Conservation (phyloP, 2,113 vertebrate species). For the Corythornis cristatus region DNA sequence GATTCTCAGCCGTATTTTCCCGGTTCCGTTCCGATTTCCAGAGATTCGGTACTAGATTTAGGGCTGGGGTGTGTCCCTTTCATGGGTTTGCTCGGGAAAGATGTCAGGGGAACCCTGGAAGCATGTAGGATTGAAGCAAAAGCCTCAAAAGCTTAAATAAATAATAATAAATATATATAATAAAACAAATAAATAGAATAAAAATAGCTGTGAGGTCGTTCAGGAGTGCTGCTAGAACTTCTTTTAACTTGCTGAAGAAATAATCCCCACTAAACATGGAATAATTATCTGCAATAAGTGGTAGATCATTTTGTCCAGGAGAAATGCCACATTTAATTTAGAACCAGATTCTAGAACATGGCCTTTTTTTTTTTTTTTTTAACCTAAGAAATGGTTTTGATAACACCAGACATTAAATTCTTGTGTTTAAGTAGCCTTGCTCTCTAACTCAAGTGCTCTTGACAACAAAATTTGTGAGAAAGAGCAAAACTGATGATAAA, state of each 20-base stretch:
- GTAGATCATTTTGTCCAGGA: no score
- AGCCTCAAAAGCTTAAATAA: background rate
- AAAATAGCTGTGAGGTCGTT: background rate
- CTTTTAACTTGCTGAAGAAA: background rate
- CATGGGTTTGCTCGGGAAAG: rapidly evolving
- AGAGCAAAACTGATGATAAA: background rate
- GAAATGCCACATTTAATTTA: background rate
- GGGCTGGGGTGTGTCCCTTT: background rate
- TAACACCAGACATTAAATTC: background rate
- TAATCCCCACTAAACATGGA: rapidly evolving
- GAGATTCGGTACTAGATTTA: rapidly evolving
- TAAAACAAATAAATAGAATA: no score
- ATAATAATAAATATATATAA: background rate
- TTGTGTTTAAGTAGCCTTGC: rapidly evolving
- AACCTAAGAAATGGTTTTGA: background rate
- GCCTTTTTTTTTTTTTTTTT: background rate
- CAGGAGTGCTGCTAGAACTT: no score
- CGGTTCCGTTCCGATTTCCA: rapidly evolving
- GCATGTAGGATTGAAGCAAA: background rate
- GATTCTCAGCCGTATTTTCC: rapidly evolving
- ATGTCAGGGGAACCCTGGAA: rapidly evolving
- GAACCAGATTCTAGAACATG: background rate
- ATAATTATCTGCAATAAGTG: background rate
- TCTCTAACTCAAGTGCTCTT: background rate
- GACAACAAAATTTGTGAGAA: background rate